phyloP scores from a whole-genome alignment of 1,140 invertebrate genomes.

The Ceratosolen fusciceps region DNA sequence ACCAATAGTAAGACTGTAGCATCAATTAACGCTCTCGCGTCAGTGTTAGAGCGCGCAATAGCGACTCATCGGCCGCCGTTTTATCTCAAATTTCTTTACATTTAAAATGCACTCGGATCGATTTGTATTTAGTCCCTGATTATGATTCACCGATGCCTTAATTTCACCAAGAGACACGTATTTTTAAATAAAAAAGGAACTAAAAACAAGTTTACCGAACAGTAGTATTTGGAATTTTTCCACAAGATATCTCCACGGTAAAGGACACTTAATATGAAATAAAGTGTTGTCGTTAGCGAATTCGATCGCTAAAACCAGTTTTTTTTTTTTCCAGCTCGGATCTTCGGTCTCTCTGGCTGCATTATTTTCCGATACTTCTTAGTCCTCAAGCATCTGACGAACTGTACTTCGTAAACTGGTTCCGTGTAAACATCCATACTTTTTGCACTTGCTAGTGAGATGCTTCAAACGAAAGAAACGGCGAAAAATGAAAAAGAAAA shows the following conservation, averaged over 20 bases:
- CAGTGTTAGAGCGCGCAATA: too few species aligned
- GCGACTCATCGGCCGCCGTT: not conserved
- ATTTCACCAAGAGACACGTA: not conserved
- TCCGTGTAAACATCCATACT: not conserved
- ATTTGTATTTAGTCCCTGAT: not conserved
- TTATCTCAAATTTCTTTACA: not conserved
- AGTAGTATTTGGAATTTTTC: too few species aligned
- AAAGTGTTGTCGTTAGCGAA: not conserved
- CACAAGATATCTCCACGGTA: too few species aligned
- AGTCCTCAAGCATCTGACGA: not conserved
- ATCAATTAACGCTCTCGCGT: too few species aligned
- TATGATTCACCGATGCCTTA: too few species aligned
- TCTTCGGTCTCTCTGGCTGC: not conserved
- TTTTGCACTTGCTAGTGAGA: not conserved
- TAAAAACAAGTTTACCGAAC: too few species aligned
- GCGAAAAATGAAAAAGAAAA: not conserved
- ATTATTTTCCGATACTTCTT: not conserved
- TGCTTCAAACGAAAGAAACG: not conserved
- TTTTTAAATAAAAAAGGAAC: too few species aligned
- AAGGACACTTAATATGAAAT: not conserved
- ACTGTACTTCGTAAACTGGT: not conserved
- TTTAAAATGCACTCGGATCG: not conserved
- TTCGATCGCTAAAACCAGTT: not conserved
- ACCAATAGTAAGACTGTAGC: too few species aligned
- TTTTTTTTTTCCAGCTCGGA: not conserved